These are phyloP conservation scores for Psilopsiagon aymara DNA, from an alignment of 2,113 vertebrate species.

Conservation along the genomic window DNA sequence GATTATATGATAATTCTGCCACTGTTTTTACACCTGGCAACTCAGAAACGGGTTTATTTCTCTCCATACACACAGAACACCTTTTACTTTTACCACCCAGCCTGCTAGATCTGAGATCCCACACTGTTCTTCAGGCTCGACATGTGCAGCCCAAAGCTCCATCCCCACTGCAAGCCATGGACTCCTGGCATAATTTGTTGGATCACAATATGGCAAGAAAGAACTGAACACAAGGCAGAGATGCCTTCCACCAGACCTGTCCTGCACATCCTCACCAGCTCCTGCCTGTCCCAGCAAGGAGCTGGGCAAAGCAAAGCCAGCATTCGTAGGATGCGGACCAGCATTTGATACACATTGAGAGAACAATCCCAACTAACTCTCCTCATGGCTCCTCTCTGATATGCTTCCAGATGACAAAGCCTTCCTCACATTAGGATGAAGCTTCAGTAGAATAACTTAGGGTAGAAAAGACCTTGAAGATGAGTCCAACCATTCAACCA, in stretches of 20 bases:
- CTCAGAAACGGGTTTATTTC: not conserved
- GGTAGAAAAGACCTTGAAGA: not conserved
- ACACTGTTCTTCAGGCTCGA: not conserved
- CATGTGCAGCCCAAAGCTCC: not conserved
- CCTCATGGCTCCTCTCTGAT: not conserved
- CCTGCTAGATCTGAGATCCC: not conserved
- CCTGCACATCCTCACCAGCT: not conserved
- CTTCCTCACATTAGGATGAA: not conserved
- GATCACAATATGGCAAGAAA: not conserved
- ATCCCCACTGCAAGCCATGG: not conserved
- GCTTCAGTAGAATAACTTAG: not conserved
- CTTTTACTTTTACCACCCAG: not conserved
- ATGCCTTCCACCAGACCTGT: not conserved
- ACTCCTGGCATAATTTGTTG: not conserved
- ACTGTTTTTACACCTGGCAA: not conserved
- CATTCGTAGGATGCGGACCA: not conserved
- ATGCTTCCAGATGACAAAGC: not conserved
- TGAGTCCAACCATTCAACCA: not conserved
- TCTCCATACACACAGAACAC: not conserved
- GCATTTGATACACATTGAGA: not conserved
- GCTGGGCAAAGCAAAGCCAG: not conserved
- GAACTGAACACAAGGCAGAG: not conserved
- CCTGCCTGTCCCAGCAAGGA: not conserved
- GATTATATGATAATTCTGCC: not conserved
- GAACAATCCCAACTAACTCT: not conserved